phyloP scores from a whole-genome alignment of 2,888 invertebrate genomes.

The Nesidiocoris tenuis region DNA sequence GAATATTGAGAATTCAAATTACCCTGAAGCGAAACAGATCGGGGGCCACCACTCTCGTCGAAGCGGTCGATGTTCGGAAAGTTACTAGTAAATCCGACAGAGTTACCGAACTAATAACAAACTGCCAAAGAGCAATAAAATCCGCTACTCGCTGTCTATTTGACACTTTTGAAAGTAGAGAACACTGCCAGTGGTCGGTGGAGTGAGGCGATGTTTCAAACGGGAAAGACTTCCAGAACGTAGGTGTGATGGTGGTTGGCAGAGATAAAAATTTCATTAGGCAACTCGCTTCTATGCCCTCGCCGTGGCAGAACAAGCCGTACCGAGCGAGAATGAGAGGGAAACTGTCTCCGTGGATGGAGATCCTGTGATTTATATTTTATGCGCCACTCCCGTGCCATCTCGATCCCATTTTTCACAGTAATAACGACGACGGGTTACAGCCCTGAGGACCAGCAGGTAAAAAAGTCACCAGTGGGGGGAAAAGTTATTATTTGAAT shows the following conservation, averaged over 20 bases:
- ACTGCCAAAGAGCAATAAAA: not conserved
- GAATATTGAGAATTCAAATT: too few species aligned
- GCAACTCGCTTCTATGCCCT: not conserved
- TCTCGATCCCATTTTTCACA: constrained; percentile 11
- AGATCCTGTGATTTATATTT: constrained; percentile 17
- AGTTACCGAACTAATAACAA: not conserved
- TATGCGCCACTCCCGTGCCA: constrained; percentile 6
- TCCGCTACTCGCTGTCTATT: not conserved
- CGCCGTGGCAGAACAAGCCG: not conserved
- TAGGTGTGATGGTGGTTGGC: not conserved
- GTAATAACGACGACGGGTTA: not conserved
- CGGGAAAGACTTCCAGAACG: not conserved
- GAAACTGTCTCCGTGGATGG: not conserved
- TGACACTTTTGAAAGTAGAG: not conserved
- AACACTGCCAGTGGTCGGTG: not conserved
- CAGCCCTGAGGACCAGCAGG: not conserved
- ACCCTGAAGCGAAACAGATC: too few species aligned
- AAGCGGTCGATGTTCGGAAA: too few species aligned
- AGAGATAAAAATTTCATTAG: not conserved
- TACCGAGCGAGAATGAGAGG: not conserved
- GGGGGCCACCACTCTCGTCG: too few species aligned
- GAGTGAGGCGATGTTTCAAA: not conserved
- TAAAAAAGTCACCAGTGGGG: not conserved
- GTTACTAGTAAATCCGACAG: not conserved
- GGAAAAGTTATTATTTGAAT: not conserved